These are phyloP conservation scores for Cyanoramphus novaezelandiae DNA, from an alignment of 2,113 vertebrate genomes.

Conservation along the genomic window DNA sequence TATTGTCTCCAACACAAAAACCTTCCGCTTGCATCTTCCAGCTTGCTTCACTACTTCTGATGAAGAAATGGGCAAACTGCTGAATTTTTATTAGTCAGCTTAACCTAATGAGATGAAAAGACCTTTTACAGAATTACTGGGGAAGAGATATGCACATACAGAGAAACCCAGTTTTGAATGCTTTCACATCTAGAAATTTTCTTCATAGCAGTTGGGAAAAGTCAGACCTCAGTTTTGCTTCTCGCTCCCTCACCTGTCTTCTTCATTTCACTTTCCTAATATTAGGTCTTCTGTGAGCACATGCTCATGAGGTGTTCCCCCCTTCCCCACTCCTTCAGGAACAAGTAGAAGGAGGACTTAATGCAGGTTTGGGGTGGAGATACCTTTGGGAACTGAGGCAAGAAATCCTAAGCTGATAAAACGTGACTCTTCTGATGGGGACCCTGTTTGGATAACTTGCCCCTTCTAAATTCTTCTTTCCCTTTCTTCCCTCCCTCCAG, in stretches of 20 bases:
- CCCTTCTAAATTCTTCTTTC: constrained; percentile 69
- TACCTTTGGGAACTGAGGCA: constrained; percentile 61
- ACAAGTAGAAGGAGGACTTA: constrained; percentile 54
- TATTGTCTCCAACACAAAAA: constrained; percentile 90
- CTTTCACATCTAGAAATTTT: constrained; percentile 43
- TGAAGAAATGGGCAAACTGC: constrained; percentile 78
- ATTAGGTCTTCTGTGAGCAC: neutral
- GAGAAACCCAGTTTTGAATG: constrained; percentile 8
- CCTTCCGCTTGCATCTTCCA: constrained; percentile 81
- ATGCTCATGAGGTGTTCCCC: neutral
- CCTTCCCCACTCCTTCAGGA: neutral
- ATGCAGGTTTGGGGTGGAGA: neutral
- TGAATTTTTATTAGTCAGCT: constrained; percentile 97
- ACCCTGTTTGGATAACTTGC: constrained; percentile 74
- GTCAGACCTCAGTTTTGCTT: neutral
- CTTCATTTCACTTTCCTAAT: neutral
- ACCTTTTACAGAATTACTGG: constrained; percentile 72
- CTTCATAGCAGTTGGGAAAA: neutral
- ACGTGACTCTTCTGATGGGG: constrained; percentile 58
- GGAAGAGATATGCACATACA: neutral
- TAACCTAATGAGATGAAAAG: constrained; percentile 96
- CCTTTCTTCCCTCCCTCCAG: neutral
- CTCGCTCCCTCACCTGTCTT: constrained; percentile 2
- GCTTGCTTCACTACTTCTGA: constrained; percentile 75
- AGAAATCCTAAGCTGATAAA: constrained; percentile 74